Percentiles rank a stretch among this genome's conserved stretches.
Conservation (phyloP, 2,797 vertebrate species). For the Myoxocephalus aenaeus region DNA sequence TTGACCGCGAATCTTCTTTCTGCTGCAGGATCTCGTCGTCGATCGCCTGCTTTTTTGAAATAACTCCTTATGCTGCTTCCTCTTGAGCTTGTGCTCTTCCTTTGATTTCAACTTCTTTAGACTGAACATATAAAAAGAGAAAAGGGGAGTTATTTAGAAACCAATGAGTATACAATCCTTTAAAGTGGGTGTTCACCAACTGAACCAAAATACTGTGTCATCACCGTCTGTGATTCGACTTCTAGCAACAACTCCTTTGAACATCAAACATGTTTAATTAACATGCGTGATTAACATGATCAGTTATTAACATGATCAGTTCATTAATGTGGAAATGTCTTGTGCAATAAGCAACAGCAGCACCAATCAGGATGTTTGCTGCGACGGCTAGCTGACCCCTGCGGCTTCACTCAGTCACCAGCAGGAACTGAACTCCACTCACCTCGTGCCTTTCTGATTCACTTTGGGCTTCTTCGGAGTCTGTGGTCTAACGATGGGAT, state of each 20-base stretch:
- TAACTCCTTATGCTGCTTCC: constrained; percentile 79
- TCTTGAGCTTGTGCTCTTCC: constrained; percentile 82
- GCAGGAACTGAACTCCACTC: constrained; percentile 42
- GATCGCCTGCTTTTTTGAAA: constrained; percentile 40
- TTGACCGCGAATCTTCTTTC: constrained; percentile 16
- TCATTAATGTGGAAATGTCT: too few relatives aligned
- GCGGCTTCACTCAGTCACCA: too few relatives aligned
- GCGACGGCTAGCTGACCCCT: neutral
- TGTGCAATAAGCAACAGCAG: too few relatives aligned
- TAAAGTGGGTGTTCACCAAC: neutral
- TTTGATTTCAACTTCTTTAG: constrained; percentile 89
- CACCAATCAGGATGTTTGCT: too few relatives aligned
- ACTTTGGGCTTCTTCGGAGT: constrained; percentile 78
- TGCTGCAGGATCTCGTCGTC: constrained; percentile 44
- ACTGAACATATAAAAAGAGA: constrained; percentile 70
- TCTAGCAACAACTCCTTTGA: neutral
- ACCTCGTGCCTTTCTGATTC: constrained; percentile 93
- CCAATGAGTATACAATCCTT: neutral
- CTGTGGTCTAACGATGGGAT: constrained; percentile 83
- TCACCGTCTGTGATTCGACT: neutral
- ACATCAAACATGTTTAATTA: too few relatives aligned
- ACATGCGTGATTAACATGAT: too few relatives aligned
- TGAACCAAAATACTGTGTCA: neutral
- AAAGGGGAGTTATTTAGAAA: neutral
- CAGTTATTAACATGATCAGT: too few relatives aligned